Conservation (phyloP, 2,888 invertebrate genomes). For the Hirtodrosophila cameraria region DNA sequence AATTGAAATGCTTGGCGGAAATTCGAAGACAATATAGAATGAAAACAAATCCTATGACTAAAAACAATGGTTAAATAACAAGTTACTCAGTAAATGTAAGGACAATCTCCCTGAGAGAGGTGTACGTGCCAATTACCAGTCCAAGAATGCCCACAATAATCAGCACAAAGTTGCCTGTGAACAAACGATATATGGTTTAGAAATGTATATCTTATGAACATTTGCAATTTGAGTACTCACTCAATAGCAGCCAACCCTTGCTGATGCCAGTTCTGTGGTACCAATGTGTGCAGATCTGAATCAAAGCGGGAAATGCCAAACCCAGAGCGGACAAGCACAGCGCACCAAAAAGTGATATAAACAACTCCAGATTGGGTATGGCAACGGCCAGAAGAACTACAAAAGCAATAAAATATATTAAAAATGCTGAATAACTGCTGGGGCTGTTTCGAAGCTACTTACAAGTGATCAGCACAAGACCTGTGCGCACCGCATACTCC, state of each 20-base stretch:
- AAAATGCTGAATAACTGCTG: background rate
- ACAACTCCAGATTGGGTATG: constrained; percentile 93
- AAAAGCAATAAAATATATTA: background rate
- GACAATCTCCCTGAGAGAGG: constrained; percentile 88
- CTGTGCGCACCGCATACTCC: constrained; percentile 92
- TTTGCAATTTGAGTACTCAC: constrained; percentile 67
- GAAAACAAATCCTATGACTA: constrained; percentile 22
- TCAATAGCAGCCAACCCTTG: constrained; percentile 86
- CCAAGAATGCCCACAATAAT: constrained; percentile 88
- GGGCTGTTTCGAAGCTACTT: constrained; percentile 84
- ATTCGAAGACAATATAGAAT: constrained; percentile 37
- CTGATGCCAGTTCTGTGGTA: constrained; percentile 86
- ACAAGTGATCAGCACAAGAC: constrained; percentile 93
- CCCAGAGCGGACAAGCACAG: constrained; percentile 94
- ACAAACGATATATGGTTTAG: too few species aligned
- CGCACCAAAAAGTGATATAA: constrained; percentile 93
- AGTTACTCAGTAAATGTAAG: constrained; percentile 84
- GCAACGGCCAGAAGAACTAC: constrained; percentile 92
- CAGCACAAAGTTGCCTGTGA: constrained; percentile 85
- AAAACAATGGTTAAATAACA: constrained; percentile 25
- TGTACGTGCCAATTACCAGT: constrained; percentile 89
- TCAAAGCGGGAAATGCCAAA: constrained; percentile 94
- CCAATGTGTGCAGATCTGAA: constrained; percentile 94
- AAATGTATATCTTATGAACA: too few species aligned
- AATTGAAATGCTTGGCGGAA: constrained; percentile 58